Base-by-base conservation (phyloP, 2,113 vertebrate genomes). In the Fregetta grallaria region DNA sequence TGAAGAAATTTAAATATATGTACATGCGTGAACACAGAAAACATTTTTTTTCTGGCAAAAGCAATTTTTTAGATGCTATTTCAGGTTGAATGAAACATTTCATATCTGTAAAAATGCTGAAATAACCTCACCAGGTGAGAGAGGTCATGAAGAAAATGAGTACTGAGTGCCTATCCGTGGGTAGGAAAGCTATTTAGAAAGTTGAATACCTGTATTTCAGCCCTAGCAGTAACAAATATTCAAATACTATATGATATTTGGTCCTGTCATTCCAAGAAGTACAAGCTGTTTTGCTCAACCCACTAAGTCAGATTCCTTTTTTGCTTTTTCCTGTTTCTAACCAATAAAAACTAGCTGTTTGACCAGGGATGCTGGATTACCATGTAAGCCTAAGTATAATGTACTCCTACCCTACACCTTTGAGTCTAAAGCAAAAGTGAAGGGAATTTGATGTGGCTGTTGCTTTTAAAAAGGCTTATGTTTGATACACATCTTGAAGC, bases 161-260 rank as follows among this genome's bases (percentile, higher is more conserved):
- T 62, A 50, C 6, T 34, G 40, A 26, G 15, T 45, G 9, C 26
- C 19, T 72, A 4, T 59, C 23, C 65, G 17, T 52, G n/a, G 23
- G 21, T 65, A 61, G 47, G 11, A 9, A 72, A 85, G 26, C 29
- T 58, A 52, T 42, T 82, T n/a, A 23, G 19, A 25, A 79, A 73
- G 14, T 32, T 76, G 27, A 77, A 44, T 30, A 56, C 8, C 9
- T 77, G 18, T n/a, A n/a, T 80, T 91, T 67, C 40, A 66, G 42
- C 20, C 27, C 14, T 36, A 56, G 17, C 12, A 59, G 34, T 72
- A 68, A 68, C 12, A 65, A 65, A 56, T 73, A 76, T n/a, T 88
- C 9, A 76, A 75, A 65, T 73, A 44, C 4, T 0, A 0, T 15
- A 16, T 47, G 21, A 38, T 26, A 53, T 62, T 79, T 80, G 22